Percentiles rank a stretch among this genome's conserved stretches.
These are phyloP conservation scores for Labeo rohita DNA, from an alignment of 2,113 vertebrate species.

Conservation along the genomic window DNA sequence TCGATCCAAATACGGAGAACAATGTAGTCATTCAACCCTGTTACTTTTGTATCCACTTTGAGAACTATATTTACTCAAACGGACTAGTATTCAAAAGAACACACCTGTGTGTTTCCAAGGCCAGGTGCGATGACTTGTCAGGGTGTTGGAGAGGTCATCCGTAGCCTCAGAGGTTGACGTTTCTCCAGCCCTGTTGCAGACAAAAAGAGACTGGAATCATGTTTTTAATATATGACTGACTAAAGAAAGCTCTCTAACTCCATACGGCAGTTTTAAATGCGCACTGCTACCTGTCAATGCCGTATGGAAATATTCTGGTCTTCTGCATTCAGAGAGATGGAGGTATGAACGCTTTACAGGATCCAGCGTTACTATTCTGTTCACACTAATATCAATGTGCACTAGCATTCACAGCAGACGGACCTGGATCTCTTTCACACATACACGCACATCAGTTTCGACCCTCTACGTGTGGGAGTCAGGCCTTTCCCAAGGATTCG, in stretches of 20 bases:
- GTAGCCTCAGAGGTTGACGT: constrained; percentile 46
- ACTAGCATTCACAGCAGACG: background rate
- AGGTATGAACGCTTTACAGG: background rate
- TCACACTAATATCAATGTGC: background rate
- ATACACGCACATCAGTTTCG: background rate
- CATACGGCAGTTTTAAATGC: background rate
- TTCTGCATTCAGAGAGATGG: constrained; percentile 7
- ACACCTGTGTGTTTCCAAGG: constrained; percentile 66
- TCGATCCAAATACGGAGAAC: constrained; percentile 1
- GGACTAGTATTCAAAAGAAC: constrained; percentile 5
- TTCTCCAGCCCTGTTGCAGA: constrained; percentile 46
- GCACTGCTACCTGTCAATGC: background rate
- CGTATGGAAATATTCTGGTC: background rate
- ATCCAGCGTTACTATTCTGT: background rate
- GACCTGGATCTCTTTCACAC: background rate
- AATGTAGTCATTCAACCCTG: constrained; percentile 2
- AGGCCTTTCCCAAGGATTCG: constrained; percentile 28
- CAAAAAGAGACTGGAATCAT: background rate
- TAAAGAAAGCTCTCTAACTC: background rate
- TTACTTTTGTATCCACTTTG: constrained; percentile 21
- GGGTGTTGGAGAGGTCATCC: constrained; percentile 44
- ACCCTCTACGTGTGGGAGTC: constrained; percentile 15
- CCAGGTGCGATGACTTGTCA: constrained; percentile 57
- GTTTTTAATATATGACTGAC: background rate
- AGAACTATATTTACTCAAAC: constrained; percentile 7